Base-by-base conservation (phyloP, 1,140 invertebrate genomes). In the Diploscapter pachys region DNA sequence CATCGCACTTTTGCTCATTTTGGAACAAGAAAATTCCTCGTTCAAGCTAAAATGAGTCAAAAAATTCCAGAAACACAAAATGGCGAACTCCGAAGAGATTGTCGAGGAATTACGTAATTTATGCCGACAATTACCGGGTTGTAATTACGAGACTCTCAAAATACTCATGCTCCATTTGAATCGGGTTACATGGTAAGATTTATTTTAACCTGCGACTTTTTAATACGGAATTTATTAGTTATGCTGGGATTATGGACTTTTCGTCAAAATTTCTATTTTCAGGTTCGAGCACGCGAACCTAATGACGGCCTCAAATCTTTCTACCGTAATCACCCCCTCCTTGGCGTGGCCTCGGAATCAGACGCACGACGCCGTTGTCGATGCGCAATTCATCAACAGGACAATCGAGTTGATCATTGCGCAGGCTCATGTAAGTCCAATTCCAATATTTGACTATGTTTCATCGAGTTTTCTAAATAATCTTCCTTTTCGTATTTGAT, bases 251-350 rank as follows among this genome's bases (percentile, higher is more conserved):
- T n/a, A 54, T 31, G 6, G 11, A 5, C n/a, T 31, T 11, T 72
- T 6, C 51, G 62, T 76, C 4, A 6, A 9, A 8, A 51, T 2
- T 68, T 68, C 4, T n/a, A 50, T 48, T 70, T 73, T 63, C 11
- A 81, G 79, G 79, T 82, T 82, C 68, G 79, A 82, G 53, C 64
- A 78, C 51, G 78, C 83, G 13, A 85, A 85, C 75, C 71, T 85
- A 8, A 85, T 85, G 83, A 77, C 81, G 53, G 80, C 83, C 4
- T 55, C 84, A 5, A 85, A 85, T 65, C 54, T 85, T 13, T 81
- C 83, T 8, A 82, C 82, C 13, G 83, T 85, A 4, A 85, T 85
- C 71, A 73, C 83, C 8, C 83, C 83, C 51, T 85, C 83, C 48
- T 66, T 85, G 9, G 77, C 83, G 56, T 85, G 83, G 83, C 72